Conservation (phyloP, 2,113 vertebrate genomes). For the Phylloscopus whistleri region DNA sequence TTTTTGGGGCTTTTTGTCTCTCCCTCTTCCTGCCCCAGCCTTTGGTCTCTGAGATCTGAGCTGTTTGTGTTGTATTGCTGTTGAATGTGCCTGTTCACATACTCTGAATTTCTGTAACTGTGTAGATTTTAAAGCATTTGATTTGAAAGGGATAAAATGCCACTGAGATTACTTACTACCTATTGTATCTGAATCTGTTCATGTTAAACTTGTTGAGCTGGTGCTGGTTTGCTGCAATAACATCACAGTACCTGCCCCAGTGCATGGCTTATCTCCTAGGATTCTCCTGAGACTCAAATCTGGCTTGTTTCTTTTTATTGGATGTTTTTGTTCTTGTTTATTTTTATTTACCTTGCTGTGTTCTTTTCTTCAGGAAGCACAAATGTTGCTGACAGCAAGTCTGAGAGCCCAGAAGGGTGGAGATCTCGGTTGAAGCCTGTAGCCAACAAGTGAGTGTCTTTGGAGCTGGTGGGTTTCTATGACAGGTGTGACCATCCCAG, state of each 20-base stretch:
- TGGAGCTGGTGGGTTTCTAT: background rate
- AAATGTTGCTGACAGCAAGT: background rate
- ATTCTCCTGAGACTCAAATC: background rate
- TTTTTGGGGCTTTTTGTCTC: background rate
- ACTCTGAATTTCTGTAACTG: background rate
- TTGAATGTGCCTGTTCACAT: background rate
- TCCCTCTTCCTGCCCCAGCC: background rate
- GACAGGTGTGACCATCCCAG: background rate
- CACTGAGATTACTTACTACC: background rate
- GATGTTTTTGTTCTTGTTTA: background rate
- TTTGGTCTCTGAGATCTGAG: background rate
- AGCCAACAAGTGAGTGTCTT: constrained; percentile 74
- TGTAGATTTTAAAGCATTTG: background rate
- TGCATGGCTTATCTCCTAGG: background rate
- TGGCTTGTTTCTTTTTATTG: background rate
- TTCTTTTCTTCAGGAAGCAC: background rate
- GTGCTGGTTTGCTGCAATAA: background rate
- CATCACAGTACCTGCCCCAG: background rate
- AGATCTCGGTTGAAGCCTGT: constrained; percentile 74
- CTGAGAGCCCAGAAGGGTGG: constrained; percentile 75
- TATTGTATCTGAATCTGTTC: background rate
- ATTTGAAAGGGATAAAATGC: background rate
- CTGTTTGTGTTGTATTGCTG: background rate
- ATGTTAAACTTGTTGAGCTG: background rate
- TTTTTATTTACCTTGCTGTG: background rate